These are phyloP conservation scores for Hippocampus mohnikei DNA, from an alignment of 2,113 vertebrate genomes.

Conservation along the genomic window DNA sequence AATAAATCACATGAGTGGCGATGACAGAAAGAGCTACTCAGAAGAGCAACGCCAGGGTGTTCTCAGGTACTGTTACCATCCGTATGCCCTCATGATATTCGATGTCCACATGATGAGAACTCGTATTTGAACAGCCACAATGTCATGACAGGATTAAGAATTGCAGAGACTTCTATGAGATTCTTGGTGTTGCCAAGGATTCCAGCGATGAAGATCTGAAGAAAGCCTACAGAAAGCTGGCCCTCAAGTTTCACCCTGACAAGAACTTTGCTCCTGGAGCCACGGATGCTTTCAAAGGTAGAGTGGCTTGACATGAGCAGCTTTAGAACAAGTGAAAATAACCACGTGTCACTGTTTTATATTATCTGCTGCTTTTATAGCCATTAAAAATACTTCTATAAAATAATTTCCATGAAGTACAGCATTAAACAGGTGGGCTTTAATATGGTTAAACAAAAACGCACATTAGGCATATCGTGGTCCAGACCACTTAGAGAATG, in stretches of 20 bases:
- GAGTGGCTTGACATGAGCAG: neutral
- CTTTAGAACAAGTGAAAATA: neutral
- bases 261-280: conserved; percentile 94
- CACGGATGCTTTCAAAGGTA: conserved; percentile 96
- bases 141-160: conserved; percentile 82
- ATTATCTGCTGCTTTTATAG: neutral
- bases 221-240: conserved; percentile 87
- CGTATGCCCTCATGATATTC: neutral
- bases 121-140: conserved; percentile 3
- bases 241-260: conserved; percentile 91
- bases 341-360: neutral
- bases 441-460: too few species aligned
- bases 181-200: conserved; percentile 81
- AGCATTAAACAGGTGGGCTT: too few species aligned
- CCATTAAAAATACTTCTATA: too few species aligned
- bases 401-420: too few species aligned
- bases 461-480: too few species aligned
- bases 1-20: conserved; percentile 15
- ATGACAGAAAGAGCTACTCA: conserved; percentile 79
- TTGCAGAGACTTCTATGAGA: conserved; percentile 93
- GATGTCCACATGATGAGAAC: neutral
- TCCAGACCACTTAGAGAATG: too few species aligned
- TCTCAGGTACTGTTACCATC: conserved; percentile 71
- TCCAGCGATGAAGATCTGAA: conserved; percentile 90
- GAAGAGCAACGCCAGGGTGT: conserved; percentile 89